Evolutionary conservation across 2,888 invertebrate species (phyloP), one percentile per base, ranked within the genome.

Genomic region (Melipona beecheii): DNA sequence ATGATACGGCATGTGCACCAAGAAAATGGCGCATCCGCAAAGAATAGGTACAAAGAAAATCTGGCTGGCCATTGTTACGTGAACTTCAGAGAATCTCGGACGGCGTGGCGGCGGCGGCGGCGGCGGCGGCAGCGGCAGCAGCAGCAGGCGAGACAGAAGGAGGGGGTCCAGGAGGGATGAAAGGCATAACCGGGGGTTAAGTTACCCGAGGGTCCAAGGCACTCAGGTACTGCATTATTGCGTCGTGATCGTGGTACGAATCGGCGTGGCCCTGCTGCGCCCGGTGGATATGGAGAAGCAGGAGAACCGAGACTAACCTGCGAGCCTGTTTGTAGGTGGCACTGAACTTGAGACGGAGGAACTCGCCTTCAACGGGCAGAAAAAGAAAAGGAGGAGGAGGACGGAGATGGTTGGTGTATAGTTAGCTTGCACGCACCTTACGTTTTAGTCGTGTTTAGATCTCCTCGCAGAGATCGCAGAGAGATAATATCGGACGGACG

Each of bases 341-440:
- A 89, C 83, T 89, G 89, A 91, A 91, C 90, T 89, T 91, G 89
- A 90, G 88, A 90, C 87, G 84, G 84, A n/a, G n/a, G 86, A 85
- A 85, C 74, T 84, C 85, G 76, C 79, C 84, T 86, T 56, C 71
- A 66, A 52, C 75, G 75, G 81, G 78, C 83, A 83, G 69, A 79
- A 79, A 85, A 73, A 77, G 82, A 64, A 83, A 86, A 78, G 70
- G 75, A 83, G 31, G 50, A 79, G 71, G 72, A 50, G n/a, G n/a
- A n/a, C n/a, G n/a, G n/a, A n/a, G n/a, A n/a, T n/a, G n/a, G 72
- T 78, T 66, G 78, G 70, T 65, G 65, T 75, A 75, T 71, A 78
- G 84, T 83, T 89, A 81, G 78, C 85, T 86, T 86, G 83, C 86
- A 89, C 89, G 88, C 89, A 87, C 87, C 86, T 87, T 86, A 86